Percentiles rank a stretch among this genome's conserved stretches.
Evolutionary conservation across 2,797 vertebrate genomes (phyloP).

Genomic region (Falco columbarius): DNA sequence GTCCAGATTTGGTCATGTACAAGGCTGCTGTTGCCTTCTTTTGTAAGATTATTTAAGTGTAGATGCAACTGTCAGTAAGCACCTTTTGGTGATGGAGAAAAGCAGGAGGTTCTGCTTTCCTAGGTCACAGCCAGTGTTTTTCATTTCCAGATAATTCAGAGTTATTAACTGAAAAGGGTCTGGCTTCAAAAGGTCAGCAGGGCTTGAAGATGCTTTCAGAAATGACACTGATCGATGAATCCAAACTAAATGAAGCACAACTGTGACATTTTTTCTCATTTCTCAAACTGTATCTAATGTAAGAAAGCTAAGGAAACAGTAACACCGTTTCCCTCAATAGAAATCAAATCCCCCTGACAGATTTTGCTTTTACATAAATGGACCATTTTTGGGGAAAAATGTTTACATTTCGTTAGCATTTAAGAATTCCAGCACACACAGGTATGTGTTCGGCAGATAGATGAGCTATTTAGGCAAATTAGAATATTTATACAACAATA

Average conservation of each 20-base stretch:
- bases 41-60: neutral
- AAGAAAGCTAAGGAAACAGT: neutral
- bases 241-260: neutral
- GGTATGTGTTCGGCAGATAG: neutral
- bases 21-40: neutral
- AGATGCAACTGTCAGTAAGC: neutral
- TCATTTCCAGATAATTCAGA: neutral
- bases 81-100: neutral
- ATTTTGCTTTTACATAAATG: neutral
- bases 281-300: neutral
- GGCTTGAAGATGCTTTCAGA: slow-evolving; percentile 15
- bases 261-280: neutral
- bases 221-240: neutral
- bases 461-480: neutral
- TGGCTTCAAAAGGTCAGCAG: neutral
- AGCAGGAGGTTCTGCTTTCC: neutral
- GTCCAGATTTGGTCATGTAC: neutral
- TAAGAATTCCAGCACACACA: neutral
- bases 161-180: slow-evolving; percentile 1
- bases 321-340: neutral
- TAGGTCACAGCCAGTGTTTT: neutral
- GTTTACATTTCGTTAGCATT: neutral
- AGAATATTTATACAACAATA: neutral
- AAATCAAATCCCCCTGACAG: neutral
- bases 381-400: neutral